phyloP scores from a whole-genome alignment of 2,797 vertebrate species.

The Aselliscus stoliczkanus region DNA sequence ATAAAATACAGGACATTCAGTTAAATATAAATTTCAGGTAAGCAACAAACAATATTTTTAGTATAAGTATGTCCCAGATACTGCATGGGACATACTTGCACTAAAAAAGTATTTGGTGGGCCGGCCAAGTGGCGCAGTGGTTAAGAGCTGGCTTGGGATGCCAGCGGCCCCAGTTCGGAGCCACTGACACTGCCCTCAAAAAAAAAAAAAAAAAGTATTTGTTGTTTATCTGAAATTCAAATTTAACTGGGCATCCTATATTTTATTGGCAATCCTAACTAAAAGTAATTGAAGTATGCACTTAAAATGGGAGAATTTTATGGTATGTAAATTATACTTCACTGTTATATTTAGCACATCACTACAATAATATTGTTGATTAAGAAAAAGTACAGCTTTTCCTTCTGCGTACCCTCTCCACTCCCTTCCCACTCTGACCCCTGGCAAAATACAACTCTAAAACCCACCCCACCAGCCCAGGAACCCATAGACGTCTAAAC shows the following conservation, averaged over 20 bases:
- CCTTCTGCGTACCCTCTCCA: neutral
- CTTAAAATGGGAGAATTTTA: neutral
- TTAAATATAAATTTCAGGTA: neutral
- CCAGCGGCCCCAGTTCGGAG: no score
- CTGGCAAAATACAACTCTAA: neutral
- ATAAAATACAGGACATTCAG: neutral
- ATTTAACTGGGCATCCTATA: neutral
- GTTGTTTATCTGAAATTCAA: neutral
- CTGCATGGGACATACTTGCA: neutral
- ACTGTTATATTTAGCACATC: neutral
- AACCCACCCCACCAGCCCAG: neutral
- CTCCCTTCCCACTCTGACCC: neutral
- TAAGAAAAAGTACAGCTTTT: neutral
- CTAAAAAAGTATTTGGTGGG: neutral
- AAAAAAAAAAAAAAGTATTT: neutral
- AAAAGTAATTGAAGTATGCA: neutral
- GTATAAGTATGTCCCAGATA: neutral
- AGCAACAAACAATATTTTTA: neutral
- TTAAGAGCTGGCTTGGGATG: no score
- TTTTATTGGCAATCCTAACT: neutral
- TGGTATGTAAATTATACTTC: neutral
- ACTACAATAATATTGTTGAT: neutral
- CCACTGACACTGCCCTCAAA: no score
- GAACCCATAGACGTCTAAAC: neutral
- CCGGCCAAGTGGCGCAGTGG: no score